Evolutionary conservation across 2,113 vertebrate genomes (phyloP).

Genomic region (Mugil cephalus): DNA sequence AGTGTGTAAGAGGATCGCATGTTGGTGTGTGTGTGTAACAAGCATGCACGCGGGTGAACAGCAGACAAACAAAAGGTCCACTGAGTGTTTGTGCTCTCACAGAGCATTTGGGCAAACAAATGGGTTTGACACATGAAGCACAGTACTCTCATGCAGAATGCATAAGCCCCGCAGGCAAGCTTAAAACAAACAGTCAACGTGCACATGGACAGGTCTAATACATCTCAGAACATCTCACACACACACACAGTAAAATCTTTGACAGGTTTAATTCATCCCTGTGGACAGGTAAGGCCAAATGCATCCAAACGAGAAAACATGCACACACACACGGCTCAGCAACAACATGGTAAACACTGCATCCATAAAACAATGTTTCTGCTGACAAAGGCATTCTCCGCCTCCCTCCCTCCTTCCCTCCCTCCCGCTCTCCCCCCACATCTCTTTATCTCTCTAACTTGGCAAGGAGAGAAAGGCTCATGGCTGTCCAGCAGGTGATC

Average conservation of each 20-base stretch:
- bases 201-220: constrained; percentile 74
- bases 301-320: constrained; percentile 46
- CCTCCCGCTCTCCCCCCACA: neutral
- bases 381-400: constrained; percentile 72
- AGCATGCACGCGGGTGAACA: constrained; percentile 45
- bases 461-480: constrained; percentile 1
- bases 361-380: constrained; percentile 79
- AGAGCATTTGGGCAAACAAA: constrained; percentile 81
- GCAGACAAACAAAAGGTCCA: constrained; percentile 72
- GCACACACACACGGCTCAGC: constrained; percentile 42
- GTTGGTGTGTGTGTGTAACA: constrained; percentile 10
- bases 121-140: constrained; percentile 80
- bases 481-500: constrained; percentile 56
- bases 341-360: constrained; percentile 63
- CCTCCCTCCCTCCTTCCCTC: constrained; percentile 12
- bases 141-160: constrained; percentile 80
- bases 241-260: constrained; percentile 52
- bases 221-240: constrained; percentile 64
- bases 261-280: constrained; percentile 77
- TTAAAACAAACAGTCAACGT: constrained; percentile 78
- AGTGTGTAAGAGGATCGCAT: constrained; percentile 13
- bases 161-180: constrained; percentile 78
- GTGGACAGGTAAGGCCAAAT: constrained; percentile 77
- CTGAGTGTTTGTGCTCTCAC: constrained; percentile 67
- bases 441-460: constrained; percentile 41